Evolutionary conservation across 2,113 vertebrate genomes (phyloP).

Genomic region (Aldabrachelys gigantea): DNA sequence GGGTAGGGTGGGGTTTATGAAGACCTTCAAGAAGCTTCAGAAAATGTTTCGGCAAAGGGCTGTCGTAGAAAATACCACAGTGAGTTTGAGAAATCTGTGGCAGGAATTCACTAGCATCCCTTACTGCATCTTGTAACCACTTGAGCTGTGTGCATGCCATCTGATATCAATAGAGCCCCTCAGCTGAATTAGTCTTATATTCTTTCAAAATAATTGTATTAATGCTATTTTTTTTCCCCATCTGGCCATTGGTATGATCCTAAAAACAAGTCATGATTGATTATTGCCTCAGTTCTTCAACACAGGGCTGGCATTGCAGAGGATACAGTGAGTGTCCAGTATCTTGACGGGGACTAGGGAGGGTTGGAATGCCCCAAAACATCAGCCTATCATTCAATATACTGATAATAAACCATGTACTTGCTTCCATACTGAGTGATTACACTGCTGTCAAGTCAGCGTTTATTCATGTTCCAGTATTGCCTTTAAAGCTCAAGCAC

Average conservation of each 20-base stretch:
- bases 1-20: neutral
- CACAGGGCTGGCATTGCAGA: too few species aligned
- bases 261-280: neutral
- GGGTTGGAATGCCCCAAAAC: neutral
- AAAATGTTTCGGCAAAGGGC: neutral
- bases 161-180: neutral
- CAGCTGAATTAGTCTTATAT: neutral
- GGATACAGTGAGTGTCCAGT: neutral
- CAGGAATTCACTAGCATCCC: neutral
- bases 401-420: neutral
- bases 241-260: neutral
- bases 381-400: neutral
- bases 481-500: neutral
- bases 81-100: neutral
- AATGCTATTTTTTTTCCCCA: neutral
- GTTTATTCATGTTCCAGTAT: neutral
- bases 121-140: neutral
- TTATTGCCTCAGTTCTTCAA: neutral
- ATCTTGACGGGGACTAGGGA: neutral
- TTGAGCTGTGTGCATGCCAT: neutral
- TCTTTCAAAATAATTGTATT: neutral
- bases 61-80: neutral
- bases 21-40: conserved; percentile 7
- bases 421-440: neutral
- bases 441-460: neutral